Evolutionary conservation across 2,113 vertebrate genomes (phyloP).

Genomic region (Glareola pratincola): DNA sequence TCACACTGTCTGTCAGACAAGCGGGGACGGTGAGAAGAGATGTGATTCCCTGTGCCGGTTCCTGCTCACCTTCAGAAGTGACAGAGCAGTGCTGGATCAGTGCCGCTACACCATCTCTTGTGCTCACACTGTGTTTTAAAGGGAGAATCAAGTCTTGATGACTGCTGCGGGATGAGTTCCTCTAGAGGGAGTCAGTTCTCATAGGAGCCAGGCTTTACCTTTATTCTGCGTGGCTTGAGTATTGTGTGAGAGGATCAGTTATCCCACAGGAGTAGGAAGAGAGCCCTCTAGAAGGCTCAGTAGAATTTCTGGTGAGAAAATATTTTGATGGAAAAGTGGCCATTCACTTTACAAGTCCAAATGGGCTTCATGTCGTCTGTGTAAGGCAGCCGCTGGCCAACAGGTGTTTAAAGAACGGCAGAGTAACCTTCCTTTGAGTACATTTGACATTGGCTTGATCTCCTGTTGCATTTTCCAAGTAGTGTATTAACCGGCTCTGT

Average conservation of each 20-base stretch:
- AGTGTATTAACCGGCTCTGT: slow-evolving; percentile 41
- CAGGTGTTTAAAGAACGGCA: background rate
- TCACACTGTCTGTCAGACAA: background rate
- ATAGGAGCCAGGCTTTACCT: background rate
- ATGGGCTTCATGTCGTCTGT: background rate
- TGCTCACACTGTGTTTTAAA: background rate
- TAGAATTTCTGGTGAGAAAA: background rate
- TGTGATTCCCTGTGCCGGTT: background rate
- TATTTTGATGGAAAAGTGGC: background rate
- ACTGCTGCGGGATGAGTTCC: background rate
- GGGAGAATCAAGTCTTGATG: background rate
- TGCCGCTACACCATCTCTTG: accelerated
- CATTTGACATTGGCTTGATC: background rate
- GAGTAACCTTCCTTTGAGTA: background rate
- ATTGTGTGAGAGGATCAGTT: background rate
- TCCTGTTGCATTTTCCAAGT: background rate
- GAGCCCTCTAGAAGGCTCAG: background rate
- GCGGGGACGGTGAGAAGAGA: accelerated
- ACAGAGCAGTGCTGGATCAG: background rate
- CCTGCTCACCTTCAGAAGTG: background rate
- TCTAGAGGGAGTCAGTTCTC: background rate
- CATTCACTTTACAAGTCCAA: background rate
- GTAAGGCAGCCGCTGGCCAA: background rate
- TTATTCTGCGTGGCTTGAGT: background rate
- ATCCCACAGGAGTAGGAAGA: background rate